Conservation (phyloP, 1,140 invertebrate species). For the Sitobion miscanthi region DNA sequence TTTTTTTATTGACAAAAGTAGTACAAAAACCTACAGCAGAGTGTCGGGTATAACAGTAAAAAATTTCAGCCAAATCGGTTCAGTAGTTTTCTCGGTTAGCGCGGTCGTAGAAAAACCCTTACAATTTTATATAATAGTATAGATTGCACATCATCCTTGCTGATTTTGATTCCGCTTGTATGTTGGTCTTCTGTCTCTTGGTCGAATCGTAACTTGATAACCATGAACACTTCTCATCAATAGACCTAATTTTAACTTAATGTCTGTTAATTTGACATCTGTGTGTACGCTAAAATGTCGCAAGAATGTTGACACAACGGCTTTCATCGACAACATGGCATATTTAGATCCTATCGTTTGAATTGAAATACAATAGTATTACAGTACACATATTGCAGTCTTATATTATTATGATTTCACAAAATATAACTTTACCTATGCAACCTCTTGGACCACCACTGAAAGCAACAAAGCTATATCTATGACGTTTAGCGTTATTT, state of each 20-base stretch:
- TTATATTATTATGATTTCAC: no score
- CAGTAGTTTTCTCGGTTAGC: no score
- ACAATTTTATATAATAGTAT: no score
- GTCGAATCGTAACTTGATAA: constrained; percentile 57
- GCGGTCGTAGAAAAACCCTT: no score
- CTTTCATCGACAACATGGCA: constrained; percentile 59
- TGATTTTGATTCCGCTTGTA: constrained; percentile 44
- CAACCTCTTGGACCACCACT: constrained; percentile 65
- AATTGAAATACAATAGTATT: background rate
- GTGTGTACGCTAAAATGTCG: constrained; percentile 58
- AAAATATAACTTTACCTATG: constrained; percentile 63
- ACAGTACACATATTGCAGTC: no score
- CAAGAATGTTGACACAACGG: constrained; percentile 57
- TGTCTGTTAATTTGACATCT: constrained; percentile 58
- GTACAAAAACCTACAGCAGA: no score
- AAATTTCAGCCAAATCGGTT: no score
- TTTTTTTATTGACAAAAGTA: no score
- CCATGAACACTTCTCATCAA: constrained; percentile 58
- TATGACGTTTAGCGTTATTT: constrained; percentile 61
- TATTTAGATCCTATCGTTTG: constrained; percentile 58
- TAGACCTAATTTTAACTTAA: constrained; percentile 59
- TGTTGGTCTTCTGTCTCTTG: constrained; percentile 54
- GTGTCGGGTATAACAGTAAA: no score
- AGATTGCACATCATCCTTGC: no score
- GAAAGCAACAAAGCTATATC: constrained; percentile 64